Conservation (phyloP, 2,888 invertebrate genomes). For the Sinodicranocentrus sp. region DNA sequence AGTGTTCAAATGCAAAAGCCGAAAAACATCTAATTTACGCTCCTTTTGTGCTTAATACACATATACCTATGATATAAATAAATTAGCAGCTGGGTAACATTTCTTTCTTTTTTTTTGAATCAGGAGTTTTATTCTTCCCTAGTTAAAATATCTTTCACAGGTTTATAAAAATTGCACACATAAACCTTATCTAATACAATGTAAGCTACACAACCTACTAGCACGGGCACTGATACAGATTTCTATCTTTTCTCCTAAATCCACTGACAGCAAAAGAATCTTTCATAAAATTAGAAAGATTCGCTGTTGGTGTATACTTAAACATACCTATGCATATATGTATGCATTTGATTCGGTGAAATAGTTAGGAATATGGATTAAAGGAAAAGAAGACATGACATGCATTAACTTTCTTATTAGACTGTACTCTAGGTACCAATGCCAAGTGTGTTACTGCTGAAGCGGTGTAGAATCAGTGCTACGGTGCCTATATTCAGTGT, state of each 20-base stretch:
- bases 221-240: slow-evolving; percentile 12
- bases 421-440: no score
- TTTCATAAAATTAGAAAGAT: not conserved
- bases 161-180: slow-evolving; percentile 9
- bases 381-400: no score
- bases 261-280: slow-evolving; percentile 8
- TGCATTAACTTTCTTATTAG: no score
- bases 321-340: not conserved
- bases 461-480: no score
- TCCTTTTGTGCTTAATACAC: slow-evolving; percentile 23
- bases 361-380: no score
- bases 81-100: slow-evolving; percentile 46
- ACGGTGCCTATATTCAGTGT: no score
- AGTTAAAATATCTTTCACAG: not conserved
- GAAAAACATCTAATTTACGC: slow-evolving; percentile 56
- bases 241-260: slow-evolving; percentile 14
- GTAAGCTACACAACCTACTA: not conserved
- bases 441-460: no score
- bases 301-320: not conserved
- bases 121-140: slow-evolving; percentile 35
- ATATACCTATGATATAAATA: slow-evolving; percentile 1
- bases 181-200: slow-evolving; percentile 1
- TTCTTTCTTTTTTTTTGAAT: slow-evolving; percentile 29
- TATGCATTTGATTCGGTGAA: not conserved
- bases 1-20: slow-evolving; percentile 30